Conservation (phyloP, 2,797 vertebrate genomes). For the Mareca strepera region DNA sequence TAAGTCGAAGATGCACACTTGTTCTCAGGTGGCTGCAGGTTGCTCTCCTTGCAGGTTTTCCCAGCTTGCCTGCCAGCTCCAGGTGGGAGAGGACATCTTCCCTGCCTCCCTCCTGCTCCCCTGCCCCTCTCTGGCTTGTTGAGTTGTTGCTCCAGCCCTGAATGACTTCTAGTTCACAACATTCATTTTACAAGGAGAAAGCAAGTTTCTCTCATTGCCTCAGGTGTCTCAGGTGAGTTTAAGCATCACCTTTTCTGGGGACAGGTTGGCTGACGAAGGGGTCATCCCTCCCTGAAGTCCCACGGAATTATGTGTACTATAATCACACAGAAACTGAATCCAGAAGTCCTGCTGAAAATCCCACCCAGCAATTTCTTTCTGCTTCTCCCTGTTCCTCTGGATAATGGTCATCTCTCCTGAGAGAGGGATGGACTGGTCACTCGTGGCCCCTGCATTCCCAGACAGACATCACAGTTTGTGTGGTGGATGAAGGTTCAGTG, state of each 20-base stretch:
- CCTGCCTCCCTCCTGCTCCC: not conserved
- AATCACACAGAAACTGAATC: not conserved
- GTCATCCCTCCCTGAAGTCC: not conserved
- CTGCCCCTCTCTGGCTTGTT: not conserved
- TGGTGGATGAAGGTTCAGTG: not conserved
- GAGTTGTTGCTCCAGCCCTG: not conserved
- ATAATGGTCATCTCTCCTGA: not conserved
- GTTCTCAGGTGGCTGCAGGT: not conserved
- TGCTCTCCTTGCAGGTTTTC: not conserved
- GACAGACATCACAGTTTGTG: not conserved
- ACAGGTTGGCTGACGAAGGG: not conserved
- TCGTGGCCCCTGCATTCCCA: not conserved
- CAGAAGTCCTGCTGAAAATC: not conserved
- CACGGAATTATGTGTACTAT: not conserved
- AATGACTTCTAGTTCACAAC: not conserved
- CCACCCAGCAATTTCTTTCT: not conserved
- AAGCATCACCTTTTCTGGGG: not conserved
- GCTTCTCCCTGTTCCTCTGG: not conserved
- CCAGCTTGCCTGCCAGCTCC: not conserved
- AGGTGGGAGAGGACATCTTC: not conserved
- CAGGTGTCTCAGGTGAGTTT: not conserved
- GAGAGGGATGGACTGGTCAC: not conserved
- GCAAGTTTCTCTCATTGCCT: not conserved
- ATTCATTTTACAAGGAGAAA: not conserved
- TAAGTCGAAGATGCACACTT: not conserved